These are phyloP conservation scores for Acrocephalus arundinaceus DNA, from an alignment of 2,113 vertebrate species.

Conservation along the genomic window DNA sequence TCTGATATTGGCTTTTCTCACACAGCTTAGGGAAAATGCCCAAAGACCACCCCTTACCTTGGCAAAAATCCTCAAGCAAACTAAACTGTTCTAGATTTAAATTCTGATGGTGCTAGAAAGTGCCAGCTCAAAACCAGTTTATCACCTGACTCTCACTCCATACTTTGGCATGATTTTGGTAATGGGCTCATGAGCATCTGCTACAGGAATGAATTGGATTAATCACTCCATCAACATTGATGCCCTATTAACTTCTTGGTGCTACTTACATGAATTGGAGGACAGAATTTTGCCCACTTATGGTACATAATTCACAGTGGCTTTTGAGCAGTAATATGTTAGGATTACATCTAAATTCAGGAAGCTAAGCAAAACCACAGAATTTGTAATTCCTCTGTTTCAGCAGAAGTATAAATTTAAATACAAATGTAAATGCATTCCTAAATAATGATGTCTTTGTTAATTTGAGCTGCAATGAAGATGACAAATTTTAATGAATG, in stretches of 20 bases:
- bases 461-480: background rate
- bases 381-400: background rate
- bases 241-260: background rate
- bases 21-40: background rate
- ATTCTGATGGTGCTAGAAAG: background rate
- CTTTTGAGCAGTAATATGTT: background rate
- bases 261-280: background rate
- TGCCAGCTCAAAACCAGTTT: background rate
- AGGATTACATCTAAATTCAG: background rate
- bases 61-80: background rate
- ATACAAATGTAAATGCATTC: background rate
- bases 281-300: background rate
- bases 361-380: background rate
- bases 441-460: background rate
- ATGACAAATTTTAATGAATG: background rate
- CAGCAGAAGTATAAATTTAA: background rate
- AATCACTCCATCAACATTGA: fast-evolving
- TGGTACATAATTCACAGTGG: background rate
- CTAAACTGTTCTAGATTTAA: background rate
- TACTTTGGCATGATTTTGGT: background rate
- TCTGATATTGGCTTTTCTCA: background rate
- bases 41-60: background rate
- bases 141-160: background rate
- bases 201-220: background rate
- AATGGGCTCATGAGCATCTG: background rate